Evolutionary conservation across 2,113 vertebrate species (phyloP).

Genomic region (Dromas ardeola): DNA sequence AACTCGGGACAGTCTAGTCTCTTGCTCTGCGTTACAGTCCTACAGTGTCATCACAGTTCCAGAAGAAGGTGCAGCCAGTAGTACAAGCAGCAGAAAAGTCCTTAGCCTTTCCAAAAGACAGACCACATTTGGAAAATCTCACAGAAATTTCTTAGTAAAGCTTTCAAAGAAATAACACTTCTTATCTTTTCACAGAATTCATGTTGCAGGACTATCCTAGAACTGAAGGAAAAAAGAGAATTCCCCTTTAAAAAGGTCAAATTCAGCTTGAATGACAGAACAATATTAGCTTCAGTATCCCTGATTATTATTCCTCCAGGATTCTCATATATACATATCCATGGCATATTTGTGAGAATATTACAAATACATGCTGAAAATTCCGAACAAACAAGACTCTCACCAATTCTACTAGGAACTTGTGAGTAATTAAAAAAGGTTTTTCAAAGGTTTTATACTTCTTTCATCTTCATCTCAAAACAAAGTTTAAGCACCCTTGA

Average conservation of each 20-base stretch:
- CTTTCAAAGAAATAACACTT: background rate
- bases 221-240: background rate
- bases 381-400: background rate
- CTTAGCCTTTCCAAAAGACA: background rate
- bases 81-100: background rate
- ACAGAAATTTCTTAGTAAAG: background rate
- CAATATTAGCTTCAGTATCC: background rate
- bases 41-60: background rate
- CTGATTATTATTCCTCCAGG: background rate
- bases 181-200: background rate
- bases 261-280: background rate
- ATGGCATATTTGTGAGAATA: background rate
- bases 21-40: background rate
- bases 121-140: background rate
- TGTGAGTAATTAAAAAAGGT: background rate
- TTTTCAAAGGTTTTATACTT: background rate
- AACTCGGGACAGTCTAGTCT: background rate
- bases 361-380: background rate
- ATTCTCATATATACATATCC: background rate
- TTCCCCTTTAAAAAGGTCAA: background rate
- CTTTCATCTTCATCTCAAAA: background rate
- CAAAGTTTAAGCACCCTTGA: background rate
- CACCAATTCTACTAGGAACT: background rate
- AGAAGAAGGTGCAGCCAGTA: background rate
- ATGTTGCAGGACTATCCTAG: background rate